Evolutionary conservation across 2,797 vertebrate genomes (phyloP), one percentile per base, ranked within the genome.

Genomic region (Mus spretus): DNA sequence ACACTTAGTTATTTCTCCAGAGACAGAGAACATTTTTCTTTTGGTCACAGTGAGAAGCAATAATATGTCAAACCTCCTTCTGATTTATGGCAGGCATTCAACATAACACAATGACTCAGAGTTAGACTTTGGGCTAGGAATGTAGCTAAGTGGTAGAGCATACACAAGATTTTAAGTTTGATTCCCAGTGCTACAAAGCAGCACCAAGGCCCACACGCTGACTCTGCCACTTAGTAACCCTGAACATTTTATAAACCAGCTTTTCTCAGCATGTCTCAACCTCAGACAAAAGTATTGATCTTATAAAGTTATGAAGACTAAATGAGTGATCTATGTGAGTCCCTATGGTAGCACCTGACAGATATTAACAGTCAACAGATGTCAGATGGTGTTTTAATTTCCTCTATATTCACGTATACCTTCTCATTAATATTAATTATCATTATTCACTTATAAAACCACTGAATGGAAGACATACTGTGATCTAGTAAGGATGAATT

Each of bases 381-480:
- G 8, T 61, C 77, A 83, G 14, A 6, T 59, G 47, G 70, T 72
- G 82, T 57, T 89, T 94, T 86, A 82, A 74, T 90, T 67, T 19
- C 55, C 17, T 50, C 81, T 67, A 61, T 90, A 15, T 34, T 78
- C 89, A 77, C 80, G 15, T 77, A 6, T 78, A 85, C 19, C 37
- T 89, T 89, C 44, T 93, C 74, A 85, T 40, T 85, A 80, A 13
- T 50, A 83, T 72, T 85, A 19, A 55, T 57, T 57, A 70, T n/a
- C 91, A 44, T 85, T 85, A 88, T 37, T 82, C 28, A 86, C 55
- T 93, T 91, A 53, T 86, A 77, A 89, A 91, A 80, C 47, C 8
- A 93, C 19, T 61, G 78, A 28, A 79, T 57, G 4, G 57, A 92
- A 19, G 85, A 67, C 13, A 93, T 47, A 83, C 13, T 67, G 28